Evolutionary conservation across 2,797 vertebrate species (phyloP).

Genomic region (Natrix natrix): DNA sequence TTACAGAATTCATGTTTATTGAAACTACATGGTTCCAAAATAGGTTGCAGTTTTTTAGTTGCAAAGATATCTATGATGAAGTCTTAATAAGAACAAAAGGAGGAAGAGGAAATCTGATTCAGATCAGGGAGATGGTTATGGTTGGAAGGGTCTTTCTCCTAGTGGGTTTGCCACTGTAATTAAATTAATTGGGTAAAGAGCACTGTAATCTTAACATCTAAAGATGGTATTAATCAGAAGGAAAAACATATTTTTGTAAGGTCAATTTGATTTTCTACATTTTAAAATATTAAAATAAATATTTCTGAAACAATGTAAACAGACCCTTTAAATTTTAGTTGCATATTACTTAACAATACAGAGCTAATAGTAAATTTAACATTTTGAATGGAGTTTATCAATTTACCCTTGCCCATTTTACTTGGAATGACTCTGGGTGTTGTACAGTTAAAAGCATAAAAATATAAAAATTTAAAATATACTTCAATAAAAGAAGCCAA

Average conservation of each 20-base stretch:
- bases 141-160: background rate
- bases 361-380: slow-evolving; percentile 7
- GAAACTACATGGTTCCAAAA: background rate
- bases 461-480: background rate
- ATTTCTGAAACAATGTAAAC: background rate
- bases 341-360: background rate
- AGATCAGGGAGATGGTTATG: background rate
- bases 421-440: background rate
- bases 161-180: background rate
- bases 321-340: background rate
- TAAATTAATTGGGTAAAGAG: background rate
- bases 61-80: background rate
- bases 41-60: background rate
- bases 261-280: background rate
- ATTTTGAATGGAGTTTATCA: background rate
- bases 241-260: background rate
- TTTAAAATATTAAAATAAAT: background rate
- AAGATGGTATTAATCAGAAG: background rate
- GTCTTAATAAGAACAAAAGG: background rate
- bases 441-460: background rate
- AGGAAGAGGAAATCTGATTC: background rate
- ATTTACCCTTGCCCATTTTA: background rate
- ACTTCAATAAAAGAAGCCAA: background rate
- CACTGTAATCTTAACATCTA: background rate
- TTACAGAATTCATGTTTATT: background rate